These are phyloP conservation scores for human (Homo sapiens) DNA, from an alignment of 2,113 vertebrate species.

Conservation along the genomic window GRCh38 chrX:119579501-119580000, in stretches of 20 bases:
- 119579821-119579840: conserved; percentile 4
- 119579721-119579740: neutral
- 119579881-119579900: neutral
- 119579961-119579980: conserved; percentile 17
- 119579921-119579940: conserved; percentile 23
- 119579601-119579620: neutral
- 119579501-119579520: neutral
- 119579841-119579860: conserved; percentile 17
- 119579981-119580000: conserved; percentile 10
- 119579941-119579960: neutral
- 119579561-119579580: conserved; percentile 38
- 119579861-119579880: conserved; percentile 35
- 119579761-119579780: conserved; percentile 4
- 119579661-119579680: neutral
- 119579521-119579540: conserved; percentile 4
- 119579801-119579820: neutral
- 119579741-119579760: neutral
- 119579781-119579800: conserved; percentile 34
- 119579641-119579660: neutral
- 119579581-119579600: conserved; percentile 1
- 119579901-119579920: conserved; percentile 16
- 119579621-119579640: neutral
- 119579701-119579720: neutral
- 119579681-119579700: neutral
- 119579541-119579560: neutral